Evolutionary conservation across 2,888 invertebrate genomes (phyloP).

Genomic region (Macrophya alboannulata): DNA sequence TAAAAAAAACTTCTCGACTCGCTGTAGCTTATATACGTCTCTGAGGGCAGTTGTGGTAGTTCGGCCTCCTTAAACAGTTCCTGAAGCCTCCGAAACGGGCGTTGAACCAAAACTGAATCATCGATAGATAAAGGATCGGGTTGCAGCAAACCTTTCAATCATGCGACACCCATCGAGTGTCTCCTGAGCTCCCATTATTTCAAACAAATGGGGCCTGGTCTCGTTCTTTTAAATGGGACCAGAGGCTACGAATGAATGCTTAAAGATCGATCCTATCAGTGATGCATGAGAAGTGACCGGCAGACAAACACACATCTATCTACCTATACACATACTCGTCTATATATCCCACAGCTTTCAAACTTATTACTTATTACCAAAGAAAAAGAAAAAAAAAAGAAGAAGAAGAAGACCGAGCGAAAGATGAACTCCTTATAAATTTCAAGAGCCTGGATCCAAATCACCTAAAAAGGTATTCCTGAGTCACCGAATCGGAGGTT

Average conservation of each 20-base stretch:
- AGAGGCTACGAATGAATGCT: conserved; percentile 59
- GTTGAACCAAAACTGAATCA: conserved; percentile 67
- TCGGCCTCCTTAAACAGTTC: not conserved
- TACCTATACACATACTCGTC: not conserved
- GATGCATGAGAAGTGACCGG: conserved; percentile 68
- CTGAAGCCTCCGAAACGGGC: conserved; percentile 30
- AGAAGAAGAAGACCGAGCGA: not conserved
- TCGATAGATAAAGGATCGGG: conserved; percentile 73
- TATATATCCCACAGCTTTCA: not conserved
- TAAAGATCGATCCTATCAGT: conserved; percentile 67
- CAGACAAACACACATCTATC: not conserved
- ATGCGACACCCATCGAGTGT: conserved; percentile 72
- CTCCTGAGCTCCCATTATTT: conserved; percentile 67
- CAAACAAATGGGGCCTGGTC: conserved; percentile 63
- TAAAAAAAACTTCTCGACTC: conserved; percentile 42
- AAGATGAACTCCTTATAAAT: not conserved
- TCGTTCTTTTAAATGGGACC: conserved; percentile 54
- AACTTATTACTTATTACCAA: conserved; percentile 2
- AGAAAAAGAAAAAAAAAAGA: not conserved
- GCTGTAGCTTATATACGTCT: not conserved
- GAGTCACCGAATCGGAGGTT: not conserved
- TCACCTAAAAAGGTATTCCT: not conserved
- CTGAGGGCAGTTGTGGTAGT: too few species aligned
- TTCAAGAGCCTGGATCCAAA: not conserved
- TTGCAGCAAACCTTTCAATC: conserved; percentile 73